Conservation (phyloP, 2,888 invertebrate species). For the Cerceris rybyensis region DNA sequence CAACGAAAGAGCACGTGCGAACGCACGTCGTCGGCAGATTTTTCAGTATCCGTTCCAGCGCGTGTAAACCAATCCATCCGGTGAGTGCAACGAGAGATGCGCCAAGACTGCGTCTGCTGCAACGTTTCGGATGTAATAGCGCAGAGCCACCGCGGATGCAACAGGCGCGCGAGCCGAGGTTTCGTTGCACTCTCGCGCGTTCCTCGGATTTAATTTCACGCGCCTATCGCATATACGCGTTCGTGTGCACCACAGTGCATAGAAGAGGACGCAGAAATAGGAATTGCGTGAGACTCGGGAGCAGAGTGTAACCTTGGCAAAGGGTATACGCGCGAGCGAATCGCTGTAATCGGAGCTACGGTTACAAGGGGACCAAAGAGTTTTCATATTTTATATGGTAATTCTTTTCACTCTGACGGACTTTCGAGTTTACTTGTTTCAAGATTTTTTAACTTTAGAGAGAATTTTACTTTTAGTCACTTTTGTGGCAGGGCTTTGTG, state of each 20-base stretch:
- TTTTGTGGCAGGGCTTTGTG: no score
- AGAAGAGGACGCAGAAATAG: slow-evolving; percentile 1
- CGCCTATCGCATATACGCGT: slow-evolving; percentile 35
- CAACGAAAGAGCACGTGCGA: neutral
- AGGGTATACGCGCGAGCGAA: no score
- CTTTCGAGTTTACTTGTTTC: no score
- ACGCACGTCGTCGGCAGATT: slow-evolving; percentile 2
- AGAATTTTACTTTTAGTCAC: no score
- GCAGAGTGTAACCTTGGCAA: neutral
- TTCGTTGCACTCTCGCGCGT: slow-evolving; percentile 11
- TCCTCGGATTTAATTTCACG: slow-evolving; percentile 58
- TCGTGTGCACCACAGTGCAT: neutral
- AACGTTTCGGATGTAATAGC: slow-evolving; percentile 22
- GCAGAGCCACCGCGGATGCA: neutral
- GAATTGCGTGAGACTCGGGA: slow-evolving; percentile 42
- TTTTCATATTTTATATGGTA: no score
- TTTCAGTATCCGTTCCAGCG: slow-evolving; percentile 14
- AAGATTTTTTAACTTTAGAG: no score
- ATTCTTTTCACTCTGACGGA: no score
- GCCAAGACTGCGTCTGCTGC: neutral
- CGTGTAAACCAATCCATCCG: slow-evolving; percentile 27
- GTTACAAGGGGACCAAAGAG: no score
- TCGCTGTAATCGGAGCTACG: no score
- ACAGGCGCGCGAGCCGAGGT: neutral
- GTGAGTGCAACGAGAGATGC: slow-evolving; percentile 12